A percentile compares a stretch with the other conserved stretches of the same genome.
Conservation (phyloP, 2,888 invertebrate genomes). For the Oegoconia quadripuncta region DNA sequence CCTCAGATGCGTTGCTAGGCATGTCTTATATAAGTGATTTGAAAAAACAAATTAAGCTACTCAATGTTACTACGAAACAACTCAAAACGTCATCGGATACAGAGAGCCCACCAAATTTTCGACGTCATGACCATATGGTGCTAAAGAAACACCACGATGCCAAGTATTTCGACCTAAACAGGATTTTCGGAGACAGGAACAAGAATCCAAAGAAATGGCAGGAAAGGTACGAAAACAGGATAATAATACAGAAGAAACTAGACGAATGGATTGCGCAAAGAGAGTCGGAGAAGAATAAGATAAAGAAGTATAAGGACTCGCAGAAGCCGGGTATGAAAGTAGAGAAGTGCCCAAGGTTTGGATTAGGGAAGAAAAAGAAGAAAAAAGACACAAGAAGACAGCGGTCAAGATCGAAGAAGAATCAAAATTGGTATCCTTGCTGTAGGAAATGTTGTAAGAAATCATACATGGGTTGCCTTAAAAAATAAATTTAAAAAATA, state of each 20-base stretch:
- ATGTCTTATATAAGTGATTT: conserved; percentile 35
- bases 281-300: conserved; percentile 29
- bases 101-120: too few species aligned
- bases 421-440: conserved; percentile 32
- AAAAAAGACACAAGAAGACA: conserved; percentile 6
- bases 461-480: conserved; percentile 53
- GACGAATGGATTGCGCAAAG: conserved; percentile 36
- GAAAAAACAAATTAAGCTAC: conserved; percentile 31
- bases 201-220: conserved; percentile 11
- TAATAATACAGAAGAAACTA: conserved; percentile 30
- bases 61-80: conserved; percentile 23
- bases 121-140: neutral
- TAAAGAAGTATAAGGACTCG: conserved; percentile 20
- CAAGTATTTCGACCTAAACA: conserved; percentile 16
- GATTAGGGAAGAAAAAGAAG: conserved; percentile 11
- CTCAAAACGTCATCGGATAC: too few species aligned
- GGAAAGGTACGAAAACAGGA: conserved; percentile 16
- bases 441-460: conserved; percentile 58
- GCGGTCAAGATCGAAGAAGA: neutral
- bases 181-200: conserved; percentile 11
- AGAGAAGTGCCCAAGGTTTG: conserved; percentile 28
- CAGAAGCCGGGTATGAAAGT: neutral
- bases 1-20: conserved; percentile 34
- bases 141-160: neutral
- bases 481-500: too few species aligned